Base-by-base conservation (phyloP, 2,888 invertebrate species). In the Synanthedon vespiformis region DNA sequence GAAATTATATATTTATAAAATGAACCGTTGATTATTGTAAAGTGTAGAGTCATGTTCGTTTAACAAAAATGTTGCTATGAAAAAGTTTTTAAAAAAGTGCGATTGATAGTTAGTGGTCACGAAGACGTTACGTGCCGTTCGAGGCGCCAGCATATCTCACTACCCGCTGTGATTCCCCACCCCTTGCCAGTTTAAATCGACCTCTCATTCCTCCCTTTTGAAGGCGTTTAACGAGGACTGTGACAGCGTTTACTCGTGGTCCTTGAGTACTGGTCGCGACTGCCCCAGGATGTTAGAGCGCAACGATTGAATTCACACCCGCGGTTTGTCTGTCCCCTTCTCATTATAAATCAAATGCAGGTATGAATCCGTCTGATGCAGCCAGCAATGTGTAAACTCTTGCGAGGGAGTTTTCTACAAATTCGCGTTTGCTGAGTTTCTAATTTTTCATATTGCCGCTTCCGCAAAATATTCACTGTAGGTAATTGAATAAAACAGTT, bases 271-370 rank as follows among this genome's bases (percentile, higher is more conserved):
- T 74, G 72, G 74, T 67, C 59, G 63, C 53, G 56, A 61, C 61
- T 67, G 64, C 72, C 72, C 65, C 72, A 70, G 71, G 34, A 34
- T 34, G 34, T 34, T 34, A 34, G 72, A 77, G 44, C 44, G 44
- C 44, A 70, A 72, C 73, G 77, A 80, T 78, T 79, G 75, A 78
- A 78, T 82, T 81, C 78, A 78, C 80, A 80, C 81, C 74, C 77
- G 72, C 73, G 71, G 74, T 72, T 74, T 70, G 61, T 67, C 60
- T 75, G 78, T 78, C 79, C 83, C 84, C 83, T 79, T 67, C 75
- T 79, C 70, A 77, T 79, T 83, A 82, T 86, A 85, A 87, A 86
- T 87, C 85, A 87, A 82, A 80, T 69, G 80, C 86, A 87, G 85
- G 80, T 83, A 80, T 69, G 72, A 70, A 71, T 74, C 73, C 71